Percentiles rank a stretch among this genome's conserved stretches.
Evolutionary conservation across 2,113 vertebrate genomes (phyloP).

Genomic region (Dissostichus mawsoni): DNA sequence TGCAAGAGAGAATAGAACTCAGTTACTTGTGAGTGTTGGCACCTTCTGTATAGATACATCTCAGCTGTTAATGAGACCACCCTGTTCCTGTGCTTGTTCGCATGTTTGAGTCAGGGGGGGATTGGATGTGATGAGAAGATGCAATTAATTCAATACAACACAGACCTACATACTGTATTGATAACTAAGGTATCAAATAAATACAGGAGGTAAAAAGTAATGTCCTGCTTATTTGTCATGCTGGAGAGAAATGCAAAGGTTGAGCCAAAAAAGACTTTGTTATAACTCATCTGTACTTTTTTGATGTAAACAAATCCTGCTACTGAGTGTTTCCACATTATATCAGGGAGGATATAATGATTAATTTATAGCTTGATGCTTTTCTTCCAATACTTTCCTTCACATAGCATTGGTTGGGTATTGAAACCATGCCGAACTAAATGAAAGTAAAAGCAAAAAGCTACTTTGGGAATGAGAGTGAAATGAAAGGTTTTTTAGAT

Average conservation of each 20-base stretch:
- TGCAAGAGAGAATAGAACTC: constrained; percentile 1
- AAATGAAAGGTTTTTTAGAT: background rate
- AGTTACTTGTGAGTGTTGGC: constrained; percentile 25
- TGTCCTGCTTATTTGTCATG: too few relatives aligned
- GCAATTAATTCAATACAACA: background rate
- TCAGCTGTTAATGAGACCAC: constrained; percentile 38
- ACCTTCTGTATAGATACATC: constrained; percentile 3
- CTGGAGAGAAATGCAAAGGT: background rate
- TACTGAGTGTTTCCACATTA: background rate
- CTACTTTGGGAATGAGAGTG: too few relatives aligned
- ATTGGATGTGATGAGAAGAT: background rate
- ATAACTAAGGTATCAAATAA: background rate
- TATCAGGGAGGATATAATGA: background rate
- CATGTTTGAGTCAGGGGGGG: background rate
- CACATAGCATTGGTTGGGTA: too few relatives aligned
- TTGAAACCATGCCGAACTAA: too few relatives aligned
- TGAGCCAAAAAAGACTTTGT: background rate
- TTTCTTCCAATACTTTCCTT: too few relatives aligned
- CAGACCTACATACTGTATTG: background rate
- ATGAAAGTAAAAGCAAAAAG: too few relatives aligned
- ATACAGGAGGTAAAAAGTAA: background rate
- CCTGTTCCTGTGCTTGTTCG: constrained; percentile 26
- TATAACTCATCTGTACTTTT: constrained; percentile 2
- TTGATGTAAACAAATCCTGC: background rate
- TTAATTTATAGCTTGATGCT: background rate